A percentile compares a stretch with the other conserved stretches of the same genome.
Conservation (phyloP, 2,888 invertebrate genomes). For the Caenorhabditis sulstoni region DNA sequence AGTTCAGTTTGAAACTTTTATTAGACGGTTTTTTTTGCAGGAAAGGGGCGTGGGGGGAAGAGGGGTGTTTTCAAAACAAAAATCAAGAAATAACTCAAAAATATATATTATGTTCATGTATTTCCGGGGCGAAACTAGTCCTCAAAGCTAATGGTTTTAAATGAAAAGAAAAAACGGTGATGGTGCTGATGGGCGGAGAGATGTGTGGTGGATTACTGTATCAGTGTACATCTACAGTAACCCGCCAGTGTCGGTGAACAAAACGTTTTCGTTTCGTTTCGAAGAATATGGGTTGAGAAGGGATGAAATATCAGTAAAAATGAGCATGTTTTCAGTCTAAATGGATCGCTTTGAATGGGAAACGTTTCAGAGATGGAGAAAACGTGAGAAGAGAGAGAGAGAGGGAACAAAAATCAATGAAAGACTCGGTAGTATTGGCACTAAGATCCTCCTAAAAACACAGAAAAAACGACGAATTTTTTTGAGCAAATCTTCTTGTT, state of each 20-base stretch:
- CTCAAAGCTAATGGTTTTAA: constrained; percentile 23
- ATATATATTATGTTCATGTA: constrained; percentile 34
- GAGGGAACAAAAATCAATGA: constrained; percentile 20
- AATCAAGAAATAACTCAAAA: constrained; percentile 4
- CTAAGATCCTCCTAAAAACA: constrained; percentile 6
- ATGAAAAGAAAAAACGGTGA: constrained; percentile 9
- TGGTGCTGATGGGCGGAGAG: constrained; percentile 30
- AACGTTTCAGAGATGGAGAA: not conserved
- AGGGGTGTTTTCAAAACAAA: too few relatives aligned
- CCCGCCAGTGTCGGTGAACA: too few relatives aligned
- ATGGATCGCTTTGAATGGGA: not conserved
- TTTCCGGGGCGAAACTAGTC: constrained; percentile 32
- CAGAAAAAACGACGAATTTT: constrained; percentile 27
- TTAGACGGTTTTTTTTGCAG: too few relatives aligned
- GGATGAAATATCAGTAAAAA: not conserved
- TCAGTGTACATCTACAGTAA: constrained; percentile 52
- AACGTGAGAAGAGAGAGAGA: not conserved
- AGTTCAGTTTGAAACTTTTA: too few relatives aligned
- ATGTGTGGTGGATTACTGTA: constrained; percentile 36
- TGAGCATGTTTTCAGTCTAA: not conserved
- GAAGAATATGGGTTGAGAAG: not conserved
- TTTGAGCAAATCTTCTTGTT: too few relatives aligned
- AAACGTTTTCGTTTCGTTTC: too few relatives aligned
- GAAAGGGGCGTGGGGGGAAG: too few relatives aligned
- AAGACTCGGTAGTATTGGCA: constrained; percentile 50